These are phyloP conservation scores for Drosophila percnosoma DNA, from an alignment of 2,888 invertebrate genomes.

Conservation along the genomic window DNA sequence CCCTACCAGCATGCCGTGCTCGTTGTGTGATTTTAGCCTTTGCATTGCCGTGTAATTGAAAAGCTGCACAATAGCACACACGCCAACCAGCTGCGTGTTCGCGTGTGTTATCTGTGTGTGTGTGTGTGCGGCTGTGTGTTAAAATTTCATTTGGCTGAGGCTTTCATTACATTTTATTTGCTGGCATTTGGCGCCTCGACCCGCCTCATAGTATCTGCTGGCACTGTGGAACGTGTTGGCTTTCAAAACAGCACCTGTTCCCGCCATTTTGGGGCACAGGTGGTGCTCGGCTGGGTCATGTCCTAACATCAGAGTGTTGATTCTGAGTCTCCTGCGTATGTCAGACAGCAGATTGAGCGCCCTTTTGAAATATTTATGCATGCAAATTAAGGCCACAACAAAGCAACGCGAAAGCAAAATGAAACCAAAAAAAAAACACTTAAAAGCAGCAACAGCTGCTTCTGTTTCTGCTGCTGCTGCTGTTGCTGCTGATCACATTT, in stretches of 20 bases:
- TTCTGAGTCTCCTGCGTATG: constrained; percentile 8
- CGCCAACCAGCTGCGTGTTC: constrained; percentile 10
- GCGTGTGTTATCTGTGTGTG: background rate
- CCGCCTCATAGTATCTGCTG: background rate
- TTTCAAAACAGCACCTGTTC: constrained; percentile 38
- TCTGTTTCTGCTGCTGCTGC: background rate
- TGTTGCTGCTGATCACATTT: constrained; percentile 4
- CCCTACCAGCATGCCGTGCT: background rate
- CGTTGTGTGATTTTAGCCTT: constrained; percentile 60
- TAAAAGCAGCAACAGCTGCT: constrained; percentile 2
- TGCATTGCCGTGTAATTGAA: constrained; percentile 62
- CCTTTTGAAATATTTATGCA: constrained; percentile 70
- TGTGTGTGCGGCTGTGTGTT: constrained; percentile 33
- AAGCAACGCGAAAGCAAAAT: constrained; percentile 28
- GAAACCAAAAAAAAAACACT: constrained; percentile 16
- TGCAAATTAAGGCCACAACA: constrained; percentile 63
- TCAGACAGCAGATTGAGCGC: constrained; percentile 39
- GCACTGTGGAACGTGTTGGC: constrained; percentile 21
- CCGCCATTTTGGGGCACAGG: constrained; percentile 3
- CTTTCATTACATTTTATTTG: constrained; percentile 70
- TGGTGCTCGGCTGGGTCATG: background rate
- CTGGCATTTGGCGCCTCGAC: constrained; percentile 35
- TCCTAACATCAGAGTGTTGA: background rate
- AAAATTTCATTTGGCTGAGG: constrained; percentile 61
- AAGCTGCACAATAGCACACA: constrained; percentile 53